Evolutionary conservation across 1,140 invertebrate species (phyloP).

Genomic region (Vanessa atalanta): DNA sequence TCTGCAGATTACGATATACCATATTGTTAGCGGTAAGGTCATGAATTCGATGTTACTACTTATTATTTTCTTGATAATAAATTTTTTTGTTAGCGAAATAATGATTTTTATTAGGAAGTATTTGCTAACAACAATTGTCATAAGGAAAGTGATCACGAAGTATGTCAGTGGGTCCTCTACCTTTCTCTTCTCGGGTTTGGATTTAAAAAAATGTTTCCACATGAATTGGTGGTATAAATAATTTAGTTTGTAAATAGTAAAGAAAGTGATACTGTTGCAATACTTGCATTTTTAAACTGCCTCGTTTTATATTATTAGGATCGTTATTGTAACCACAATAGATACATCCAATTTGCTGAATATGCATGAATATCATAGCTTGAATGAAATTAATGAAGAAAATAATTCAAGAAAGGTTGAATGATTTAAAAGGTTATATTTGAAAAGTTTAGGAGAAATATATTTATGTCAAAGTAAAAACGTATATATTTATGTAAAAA

Average conservation of each 20-base stretch:
- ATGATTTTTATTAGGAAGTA: constrained; percentile 35
- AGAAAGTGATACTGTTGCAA: constrained; percentile 25
- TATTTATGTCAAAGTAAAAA: too few species aligned
- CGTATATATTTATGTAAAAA: too few species aligned
- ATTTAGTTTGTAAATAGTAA: constrained; percentile 41
- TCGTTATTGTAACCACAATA: too few species aligned
- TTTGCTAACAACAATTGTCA: constrained; percentile 50
- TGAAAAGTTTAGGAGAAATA: too few species aligned
- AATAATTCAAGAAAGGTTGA: too few species aligned
- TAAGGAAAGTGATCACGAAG: constrained; percentile 67
- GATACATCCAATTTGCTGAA: too few species aligned
- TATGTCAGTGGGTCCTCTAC: constrained; percentile 65
- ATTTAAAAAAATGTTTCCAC: constrained; percentile 59
- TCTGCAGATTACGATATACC: too few species aligned
- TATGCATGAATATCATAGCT: too few species aligned
- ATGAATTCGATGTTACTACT: neutral
- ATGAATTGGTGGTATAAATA: constrained; percentile 53
- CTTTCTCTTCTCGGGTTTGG: constrained; percentile 61
- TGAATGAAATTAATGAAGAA: too few species aligned
- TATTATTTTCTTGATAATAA: constrained; percentile 15
- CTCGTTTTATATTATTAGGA: too few species aligned
- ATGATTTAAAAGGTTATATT: too few species aligned
- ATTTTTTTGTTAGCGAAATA: constrained; percentile 20
- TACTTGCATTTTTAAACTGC: neutral
- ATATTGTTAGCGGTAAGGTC: too few species aligned